Evolutionary conservation across 2,113 vertebrate genomes (phyloP), one percentile per base, ranked within the genome.

Genomic region (Edolisoma coerulescens): DNA sequence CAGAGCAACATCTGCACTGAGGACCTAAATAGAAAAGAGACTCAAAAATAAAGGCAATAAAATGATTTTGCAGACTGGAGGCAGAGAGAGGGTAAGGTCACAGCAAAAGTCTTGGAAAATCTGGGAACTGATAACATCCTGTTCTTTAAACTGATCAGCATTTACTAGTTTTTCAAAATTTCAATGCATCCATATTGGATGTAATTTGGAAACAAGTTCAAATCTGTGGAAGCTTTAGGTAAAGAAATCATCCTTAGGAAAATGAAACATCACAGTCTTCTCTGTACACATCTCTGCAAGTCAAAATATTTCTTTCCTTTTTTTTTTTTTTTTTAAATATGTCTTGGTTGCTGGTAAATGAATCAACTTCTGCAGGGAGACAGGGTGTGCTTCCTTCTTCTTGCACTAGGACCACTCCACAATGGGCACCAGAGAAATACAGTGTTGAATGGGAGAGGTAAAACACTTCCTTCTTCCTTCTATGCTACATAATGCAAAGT

Each of bases 151-250:
- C 16, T 54, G 35, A 39, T 28, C 11, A 64, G 2, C 8, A 41
- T 16, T 4, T 60, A 7, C 26, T 13, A 42, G 26, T 54, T 83
- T 83, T 71, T 42, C 22, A 63, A 56, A 68, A 45, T 27, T 39
- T 56, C 17, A 44, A 23, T 63, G 26, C 2, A 47, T 49, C 4
- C 0, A 0, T 67, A 23, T 18, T 5, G 17, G 44, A 35, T 19
- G 56, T 6, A 52, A 18, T 60, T 64, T 75, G 23, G 45, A 78
- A 78, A 6, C 8, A 84, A 50, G 6, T 11, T 49, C 10, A 76
- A 16, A 78, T 64, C 53, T 44, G 5, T n/a, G 3, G 35, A 26
- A 71, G 1, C 6, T 59, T 53, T 65, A 32, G 26, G 9, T 61
- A 80, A 73, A 56, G 11, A 45, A 78, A 35, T n/a, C 1, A 26